phyloP scores from a whole-genome alignment of 2,113 vertebrate species.

The Daphoenositta chrysoptera region DNA sequence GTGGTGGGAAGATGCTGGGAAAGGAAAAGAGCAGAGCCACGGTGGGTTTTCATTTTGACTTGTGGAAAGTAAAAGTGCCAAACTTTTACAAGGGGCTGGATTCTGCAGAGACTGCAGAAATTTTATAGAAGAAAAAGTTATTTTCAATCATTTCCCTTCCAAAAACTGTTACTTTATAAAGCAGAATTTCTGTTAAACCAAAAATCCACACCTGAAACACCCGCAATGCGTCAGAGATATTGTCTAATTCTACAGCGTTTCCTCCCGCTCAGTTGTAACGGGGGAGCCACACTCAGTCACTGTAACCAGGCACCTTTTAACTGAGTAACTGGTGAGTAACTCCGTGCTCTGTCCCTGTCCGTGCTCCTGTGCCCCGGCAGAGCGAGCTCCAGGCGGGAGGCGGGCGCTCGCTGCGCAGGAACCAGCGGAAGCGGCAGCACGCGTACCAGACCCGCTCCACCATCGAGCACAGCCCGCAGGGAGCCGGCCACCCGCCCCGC shows the following conservation, averaged over 20 bases:
- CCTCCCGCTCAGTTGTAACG: background rate
- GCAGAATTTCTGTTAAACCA: background rate
- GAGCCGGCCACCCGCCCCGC: conserved; percentile 62
- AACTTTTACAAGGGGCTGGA: background rate
- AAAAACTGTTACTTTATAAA: background rate
- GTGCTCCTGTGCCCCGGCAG: conserved; percentile 46
- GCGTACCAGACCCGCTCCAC: conserved; percentile 93
- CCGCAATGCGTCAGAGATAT: fast-evolving
- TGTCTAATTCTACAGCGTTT: fast-evolving
- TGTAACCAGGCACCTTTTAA: background rate
- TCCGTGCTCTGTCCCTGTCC: background rate
- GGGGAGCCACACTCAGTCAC: background rate
- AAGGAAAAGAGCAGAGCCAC: background rate
- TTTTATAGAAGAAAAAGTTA: fast-evolving
- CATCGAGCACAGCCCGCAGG: conserved; percentile 78
- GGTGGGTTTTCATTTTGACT: background rate
- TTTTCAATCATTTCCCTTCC: background rate
- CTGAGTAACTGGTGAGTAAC: background rate
- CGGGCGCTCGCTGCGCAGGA: conserved; percentile 80
- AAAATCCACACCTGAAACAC: background rate
- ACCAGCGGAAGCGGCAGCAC: conserved; percentile 85
- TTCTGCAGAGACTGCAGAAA: background rate
- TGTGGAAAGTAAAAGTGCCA: background rate
- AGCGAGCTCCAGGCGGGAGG: conserved; percentile 72
- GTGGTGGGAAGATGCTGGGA: background rate